Evolutionary conservation across 1,140 invertebrate genomes (phyloP), one percentile per base, ranked within the genome.

Genomic region (Zophobas atratus): DNA sequence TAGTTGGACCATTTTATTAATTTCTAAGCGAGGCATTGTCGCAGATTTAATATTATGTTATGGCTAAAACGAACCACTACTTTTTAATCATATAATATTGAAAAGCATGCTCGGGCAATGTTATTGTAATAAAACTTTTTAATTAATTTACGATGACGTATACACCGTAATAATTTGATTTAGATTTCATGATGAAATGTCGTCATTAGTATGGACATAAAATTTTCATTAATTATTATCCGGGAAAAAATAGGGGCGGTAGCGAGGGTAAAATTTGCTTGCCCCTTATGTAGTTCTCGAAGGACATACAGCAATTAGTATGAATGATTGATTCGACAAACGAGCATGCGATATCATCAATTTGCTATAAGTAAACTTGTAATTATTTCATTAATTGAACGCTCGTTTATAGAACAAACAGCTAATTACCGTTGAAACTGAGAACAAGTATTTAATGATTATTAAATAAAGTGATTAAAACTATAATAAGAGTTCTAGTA

Each of bases 381-480:
- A 78, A 78, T 78, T 78, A 78, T 78, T 75, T 78, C 57, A 78
- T 78, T 78, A 78, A 78, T 78, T 78, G 77, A 75, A 78, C 48
- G 71, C 51, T 78, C 77, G 77, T 78, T 78, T 78, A 67, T 63
- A 63, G 77, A 67, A 78, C 70, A 78, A 78, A 78, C 46, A 78
- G 71, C 57, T 78, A 78, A 78, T 78, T 73, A 73, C 48, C 60
- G 60, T 67, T 67, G 60, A 67, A 67, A 67, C 60, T 1, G 39
- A 36, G 60, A 67, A 67, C 60, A 67, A 67, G 36, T 67, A 67
- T 67, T 67, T 67, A 67, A 67, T 67, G 60, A 67, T 67, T 67
- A 67, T 67, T 67, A 67, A 67, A 67, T 67, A 67, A 67, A 67
- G 60, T 67, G 39, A 67, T 67, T 67, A 67, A 67, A 67, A 67